Evolutionary conservation across 2,888 invertebrate genomes (phyloP).

Genomic region (Endotricha flammealis): DNA sequence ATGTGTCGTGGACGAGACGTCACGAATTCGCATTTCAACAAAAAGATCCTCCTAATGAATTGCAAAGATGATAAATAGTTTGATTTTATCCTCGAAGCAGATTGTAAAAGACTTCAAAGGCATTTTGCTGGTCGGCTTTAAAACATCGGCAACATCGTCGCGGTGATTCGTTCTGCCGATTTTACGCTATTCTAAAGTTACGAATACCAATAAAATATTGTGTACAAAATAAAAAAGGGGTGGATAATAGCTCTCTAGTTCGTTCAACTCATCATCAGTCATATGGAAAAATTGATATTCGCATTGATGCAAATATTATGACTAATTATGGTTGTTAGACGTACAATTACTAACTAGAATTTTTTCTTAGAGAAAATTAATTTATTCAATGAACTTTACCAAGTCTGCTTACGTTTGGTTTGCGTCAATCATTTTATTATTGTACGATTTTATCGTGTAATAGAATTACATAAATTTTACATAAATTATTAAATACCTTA

Average conservation of each 20-base stretch:
- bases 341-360: constrained; percentile 7
- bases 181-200: constrained; percentile 42
- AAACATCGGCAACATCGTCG: constrained; percentile 29
- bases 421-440: too few relatives aligned
- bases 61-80: constrained; percentile 5
- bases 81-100: not conserved
- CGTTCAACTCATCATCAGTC: constrained; percentile 37
- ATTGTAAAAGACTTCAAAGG: constrained; percentile 3
- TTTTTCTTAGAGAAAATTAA: too few relatives aligned
- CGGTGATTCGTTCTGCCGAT: constrained; percentile 45
- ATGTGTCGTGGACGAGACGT: constrained; percentile 5
- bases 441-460: too few relatives aligned
- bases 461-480: too few relatives aligned
- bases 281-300: constrained; percentile 19
- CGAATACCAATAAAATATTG: constrained; percentile 29
- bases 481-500: too few relatives aligned
- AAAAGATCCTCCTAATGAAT: constrained; percentile 12
- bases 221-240: constrained; percentile 30
- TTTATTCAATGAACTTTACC: constrained; percentile 4
- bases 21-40: constrained; percentile 2
- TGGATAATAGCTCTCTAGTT: constrained; percentile 34
- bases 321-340: constrained; percentile 4
- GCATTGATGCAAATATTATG: constrained; percentile 6
- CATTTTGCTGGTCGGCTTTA: constrained; percentile 15
- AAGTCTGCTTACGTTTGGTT: too few relatives aligned